Base-by-base conservation (phyloP, 2,888 invertebrate genomes). In the Phengaris arion region DNA sequence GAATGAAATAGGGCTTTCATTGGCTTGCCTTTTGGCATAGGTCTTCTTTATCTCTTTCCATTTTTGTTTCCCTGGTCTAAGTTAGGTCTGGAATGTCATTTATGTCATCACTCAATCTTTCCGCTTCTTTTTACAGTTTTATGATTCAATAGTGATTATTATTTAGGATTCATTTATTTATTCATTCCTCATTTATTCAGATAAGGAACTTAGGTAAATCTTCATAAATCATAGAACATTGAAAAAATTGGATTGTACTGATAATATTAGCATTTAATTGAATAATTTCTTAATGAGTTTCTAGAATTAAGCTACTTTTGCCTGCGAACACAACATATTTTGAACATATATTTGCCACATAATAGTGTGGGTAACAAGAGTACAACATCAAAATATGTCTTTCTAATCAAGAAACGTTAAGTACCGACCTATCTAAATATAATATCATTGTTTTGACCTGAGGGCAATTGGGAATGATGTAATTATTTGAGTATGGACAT, bases 401-500 rank as follows among this genome's bases (percentile, higher is more conserved):
- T 64, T 64, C 35, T 59, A 45, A 64, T 64, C 64, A 64, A 64
- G 35, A 64, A 35, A 45, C 64, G 8, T 12, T 6, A 48, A 4
- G 48, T 48, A 22, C 22, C 22, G 0, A 22, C 22, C 22, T 22
- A 48, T 48, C 2, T 48, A 64, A 35, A 64, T 35, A 6, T 64
- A 45, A 64, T 52, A 52, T 52, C 10, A 64, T 35, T 64, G 64
- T 64, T 64, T 85, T 90, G 89, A 89, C 89, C 90, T 76, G 74
- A 76, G 82, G 85, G 87, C 86, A 82, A 79, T 80, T 78, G 75
- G 78, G 81, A 83, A 83, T 89, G 89, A 89, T 90, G 89, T 85
- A 89, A 89, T 86, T 86, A 85, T 87, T 87, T 86, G 84, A 80
- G 77, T 79, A 79, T 86, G 83, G 86, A 86, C 82, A 82, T 64